Base-by-base conservation (phyloP, 1,140 invertebrate genomes). In the Hyles vespertilio region DNA sequence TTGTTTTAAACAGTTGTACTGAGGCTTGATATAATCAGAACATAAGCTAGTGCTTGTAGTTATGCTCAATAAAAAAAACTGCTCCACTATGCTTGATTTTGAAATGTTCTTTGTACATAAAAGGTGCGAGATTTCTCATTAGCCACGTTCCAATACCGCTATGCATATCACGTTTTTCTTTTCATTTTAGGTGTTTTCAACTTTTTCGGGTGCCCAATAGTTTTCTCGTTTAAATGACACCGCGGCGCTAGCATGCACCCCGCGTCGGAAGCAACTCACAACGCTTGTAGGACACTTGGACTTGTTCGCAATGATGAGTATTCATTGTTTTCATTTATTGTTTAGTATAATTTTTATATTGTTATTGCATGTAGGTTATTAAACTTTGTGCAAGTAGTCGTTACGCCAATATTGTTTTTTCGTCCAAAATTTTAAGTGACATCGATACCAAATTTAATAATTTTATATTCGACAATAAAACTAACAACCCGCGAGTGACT, bases 121-220 rank as follows among this genome's bases (percentile, higher is more conserved):
- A 71, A 78, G 70, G 68, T 72, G 64, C 48, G 68, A 51, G 63
- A 66, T 67, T 74, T 59, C 60, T 34, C 45, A 10, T 3, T 12
- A 43, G 11, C 34, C 51, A 32, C 22, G 47, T 52, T 59, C 32
- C 65, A 59, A 58, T 52, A 65, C 57, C 63, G 53, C 64, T 65
- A 76, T 87, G 76, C 77, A 85, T 86, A 88, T 88, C 85, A 88
- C 77, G 60, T 79, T 81, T 83, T 81, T 84, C 89, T 56, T 85
- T 83, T 83, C 84, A 87, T 87, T 90, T 89, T 87, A 87, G 89
- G 89, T 90, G 83, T 89, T 77, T 90, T 89, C 86, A 90, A 84
- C 82, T 89, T 90, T 89, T 89, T 90, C 76, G 87, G 89, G 72
- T 90, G 89, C 80, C 89, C 89, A 77, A 89, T 90, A 76, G 85